Base-by-base conservation (phyloP, 35 echinoderm and acorn worm species). In the Eucidaris tribuloides region DNA sequence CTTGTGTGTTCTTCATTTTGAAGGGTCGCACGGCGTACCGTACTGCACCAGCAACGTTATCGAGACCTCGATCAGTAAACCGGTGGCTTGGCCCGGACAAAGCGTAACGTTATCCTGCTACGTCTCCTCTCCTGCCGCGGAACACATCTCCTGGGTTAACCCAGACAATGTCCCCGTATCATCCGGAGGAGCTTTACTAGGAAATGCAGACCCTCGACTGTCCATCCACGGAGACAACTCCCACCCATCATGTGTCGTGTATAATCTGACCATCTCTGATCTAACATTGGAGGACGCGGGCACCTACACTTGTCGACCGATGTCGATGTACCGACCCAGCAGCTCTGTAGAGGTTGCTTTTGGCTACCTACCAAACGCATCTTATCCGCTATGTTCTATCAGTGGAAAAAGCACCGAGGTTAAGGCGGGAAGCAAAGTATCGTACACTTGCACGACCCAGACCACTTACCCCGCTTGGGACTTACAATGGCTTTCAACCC, bases 101-200 rank as follows among this genome's bases (percentile, higher is more conserved):
- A 74, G 68, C 44, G 68, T 74, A 0, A 42, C 68, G 7, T 40
- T 74, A 5, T 74, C 68, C 34, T 74, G 68, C 35, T 74, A 74
- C 37, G 68, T 74, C 11, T 38, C 68, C n/a, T n/a, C 22, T 41
- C 35, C 68, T 25, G 34, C 11, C 44, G 68, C 35, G 20, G 35
- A 43, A 44, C 18, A 22, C 28, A 74, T 20, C 9, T 74, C 68
- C 5, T 74, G 68, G 68, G 35, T 74, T 7, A 74, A 5, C 17
- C 68, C 68, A 0, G 41, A 14, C 11, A 40, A 44, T 19, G 68
- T 35, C 2, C 14, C 44, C 41, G 22, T 74, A 7, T 74, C 68
- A 22, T 33, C 44, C 37, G 68, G 37, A 9, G 35, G 35, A 6
- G 33, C 18, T 9, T 42, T 74, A 42, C 44, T 6, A 4, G 37